phyloP scores from a whole-genome alignment of 1,140 invertebrate species.

The Camponotus vicinus region DNA sequence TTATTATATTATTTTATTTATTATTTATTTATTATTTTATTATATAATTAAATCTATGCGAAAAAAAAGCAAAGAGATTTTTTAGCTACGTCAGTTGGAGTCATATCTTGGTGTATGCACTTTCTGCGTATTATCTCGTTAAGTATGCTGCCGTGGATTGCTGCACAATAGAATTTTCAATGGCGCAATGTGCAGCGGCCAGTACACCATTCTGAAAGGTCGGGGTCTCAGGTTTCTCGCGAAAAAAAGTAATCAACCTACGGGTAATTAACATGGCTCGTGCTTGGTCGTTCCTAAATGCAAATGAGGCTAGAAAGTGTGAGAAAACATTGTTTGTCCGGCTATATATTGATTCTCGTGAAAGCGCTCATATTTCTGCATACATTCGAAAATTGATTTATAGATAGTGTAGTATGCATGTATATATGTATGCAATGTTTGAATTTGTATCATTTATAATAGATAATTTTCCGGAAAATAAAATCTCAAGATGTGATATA shows the following conservation, averaged over 20 bases:
- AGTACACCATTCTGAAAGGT: conserved; percentile 30
- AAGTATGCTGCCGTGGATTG: conserved; percentile 26
- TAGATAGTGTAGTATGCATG: background rate
- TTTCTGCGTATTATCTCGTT: conserved; percentile 53
- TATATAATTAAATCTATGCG: background rate
- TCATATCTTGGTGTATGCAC: background rate
- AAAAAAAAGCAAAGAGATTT: background rate
- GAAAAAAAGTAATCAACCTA: conserved; percentile 24
- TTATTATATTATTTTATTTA: no score
- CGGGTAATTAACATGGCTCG: conserved; percentile 31
- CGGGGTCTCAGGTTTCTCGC: conserved; percentile 19
- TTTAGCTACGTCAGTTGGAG: background rate
- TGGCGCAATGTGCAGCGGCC: conserved; percentile 18
- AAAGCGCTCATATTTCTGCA: background rate
- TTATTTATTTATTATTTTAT: no score
- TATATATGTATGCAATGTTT: background rate
- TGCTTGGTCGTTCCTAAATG: conserved; percentile 20
- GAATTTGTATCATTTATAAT: no score
- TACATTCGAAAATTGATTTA: background rate
- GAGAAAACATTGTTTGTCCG: conserved; percentile 34
- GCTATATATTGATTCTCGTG: conserved; percentile 16
- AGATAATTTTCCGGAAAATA: background rate
- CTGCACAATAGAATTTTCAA: conserved; percentile 66
- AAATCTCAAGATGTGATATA: background rate
- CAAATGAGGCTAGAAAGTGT: conserved; percentile 31